Conservation (phyloP, 2,888 invertebrate genomes). For the Xylota sylvarum region DNA sequence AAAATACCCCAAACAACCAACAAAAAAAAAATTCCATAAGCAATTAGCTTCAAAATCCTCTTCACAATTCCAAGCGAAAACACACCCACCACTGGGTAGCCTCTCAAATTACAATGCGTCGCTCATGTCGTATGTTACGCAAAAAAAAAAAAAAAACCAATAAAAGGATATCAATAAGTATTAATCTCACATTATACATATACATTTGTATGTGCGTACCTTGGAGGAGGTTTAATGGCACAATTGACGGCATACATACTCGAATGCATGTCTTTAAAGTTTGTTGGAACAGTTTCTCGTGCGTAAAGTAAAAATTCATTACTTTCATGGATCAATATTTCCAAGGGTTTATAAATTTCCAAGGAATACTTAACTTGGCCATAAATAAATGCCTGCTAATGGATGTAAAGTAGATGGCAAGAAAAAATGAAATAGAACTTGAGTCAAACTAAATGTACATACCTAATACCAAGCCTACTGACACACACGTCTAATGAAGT, state of each 20-base stretch:
- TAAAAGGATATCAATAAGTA: conserved; percentile 9
- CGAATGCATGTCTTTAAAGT: neutral
- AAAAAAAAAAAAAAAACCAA: too few species aligned
- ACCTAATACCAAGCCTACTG: conserved; percentile 32
- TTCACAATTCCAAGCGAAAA: neutral
- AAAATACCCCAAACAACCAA: conserved; percentile 21
- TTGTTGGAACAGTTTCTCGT: conserved; percentile 11
- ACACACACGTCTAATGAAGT: conserved; percentile 40
- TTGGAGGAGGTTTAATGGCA: neutral
- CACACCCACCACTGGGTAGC: neutral
- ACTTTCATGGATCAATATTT: conserved; percentile 31
- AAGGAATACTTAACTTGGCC: neutral
- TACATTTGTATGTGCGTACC: neutral
- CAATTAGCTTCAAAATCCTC: conserved; percentile 27
- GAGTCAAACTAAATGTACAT: neutral
- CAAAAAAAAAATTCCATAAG: conserved; percentile 17
- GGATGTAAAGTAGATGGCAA: neutral
- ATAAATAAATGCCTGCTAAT: conserved; percentile 20
- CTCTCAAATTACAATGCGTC: neutral
- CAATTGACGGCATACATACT: neutral
- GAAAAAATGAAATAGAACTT: neutral
- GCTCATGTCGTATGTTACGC: neutral
- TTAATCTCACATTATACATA: neutral
- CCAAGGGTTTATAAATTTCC: conserved; percentile 14
- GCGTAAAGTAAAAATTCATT: neutral